Base-by-base conservation (phyloP, 35 echinoderm and acorn worm genomes). In the Eucidaris tribuloides region DNA sequence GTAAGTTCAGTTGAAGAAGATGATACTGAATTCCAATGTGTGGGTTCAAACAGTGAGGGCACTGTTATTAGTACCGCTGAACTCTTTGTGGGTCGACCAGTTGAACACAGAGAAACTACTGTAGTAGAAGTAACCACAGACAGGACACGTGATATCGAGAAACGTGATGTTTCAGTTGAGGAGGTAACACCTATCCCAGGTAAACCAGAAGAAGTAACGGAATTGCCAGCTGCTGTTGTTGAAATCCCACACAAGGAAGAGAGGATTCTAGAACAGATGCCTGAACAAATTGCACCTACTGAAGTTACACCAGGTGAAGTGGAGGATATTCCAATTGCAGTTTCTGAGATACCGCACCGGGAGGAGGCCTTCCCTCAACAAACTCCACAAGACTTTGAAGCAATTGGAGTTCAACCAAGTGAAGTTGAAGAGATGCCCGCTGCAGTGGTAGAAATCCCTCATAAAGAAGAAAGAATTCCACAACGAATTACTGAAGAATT, bases 1-100 rank as follows among this genome's bases (percentile, higher is more conserved):
- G 85, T 61, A 29, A 56, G 77, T 62, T 76, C 91, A 45, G 50
- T 71, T 52, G 81, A 91, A 70, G 81, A 89, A 44, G 89, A 92
- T 89, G 94, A 97, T 30, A 92, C 82, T 11, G 85, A 92, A 70
- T 97, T 97, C 89, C 81, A 87, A 78, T 86, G 84, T 23, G 61
- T 34, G 34, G 88, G 87, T 31, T 86, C 86, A 30, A 99, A 93
- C 81, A 58, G 71, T 23, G 40, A 52, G 45, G 96, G 96, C 25
- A 83, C 78, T 58, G 83, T 84, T 15, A 78, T 87, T 18, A 87
- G 86, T 58, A 80, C 65, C 79, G 79, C 85, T 70, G 89, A 99
- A 61, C 61, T 93, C 42, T 79, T 79, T 62, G 83, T 93, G 38
- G 83, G 89, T 34, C 15, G 71, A 49, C 61, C 42, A 22, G 62